Conservation (phyloP, 1,140 invertebrate genomes). For the Drosophila fuyamai region DNA sequence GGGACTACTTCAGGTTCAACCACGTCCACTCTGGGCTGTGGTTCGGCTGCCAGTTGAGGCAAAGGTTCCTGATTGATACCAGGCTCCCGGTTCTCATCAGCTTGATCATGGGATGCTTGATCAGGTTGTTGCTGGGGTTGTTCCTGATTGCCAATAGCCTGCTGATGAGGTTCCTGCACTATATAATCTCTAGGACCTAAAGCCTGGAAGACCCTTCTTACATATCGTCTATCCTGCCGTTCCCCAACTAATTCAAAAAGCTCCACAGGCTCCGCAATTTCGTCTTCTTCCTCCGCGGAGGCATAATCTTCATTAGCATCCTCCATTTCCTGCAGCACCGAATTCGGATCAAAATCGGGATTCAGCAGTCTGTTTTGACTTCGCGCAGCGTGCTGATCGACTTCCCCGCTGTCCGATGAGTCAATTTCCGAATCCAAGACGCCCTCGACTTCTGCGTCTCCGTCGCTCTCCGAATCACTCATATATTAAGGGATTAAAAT, state of each 20-base stretch:
- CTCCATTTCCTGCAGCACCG: conserved; percentile 1
- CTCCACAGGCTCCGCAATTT: background rate
- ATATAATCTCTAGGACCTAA: background rate
- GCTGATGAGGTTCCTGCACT: background rate
- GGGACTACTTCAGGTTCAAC: background rate
- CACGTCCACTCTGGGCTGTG: background rate
- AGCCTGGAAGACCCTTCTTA: background rate
- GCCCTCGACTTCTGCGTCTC: background rate
- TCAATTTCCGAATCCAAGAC: background rate
- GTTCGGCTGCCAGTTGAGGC: no score
- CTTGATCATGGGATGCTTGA: background rate
- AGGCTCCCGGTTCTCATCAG: background rate
- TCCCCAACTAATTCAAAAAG: background rate
- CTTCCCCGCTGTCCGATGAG: conserved; percentile 19
- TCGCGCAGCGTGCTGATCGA: background rate
- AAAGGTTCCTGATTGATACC: background rate
- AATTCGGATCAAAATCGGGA: background rate
- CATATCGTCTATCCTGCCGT: no score
- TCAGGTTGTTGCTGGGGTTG: background rate
- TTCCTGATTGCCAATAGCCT: background rate
- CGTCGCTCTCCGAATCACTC: conserved; percentile 9
- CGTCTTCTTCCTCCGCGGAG: background rate
- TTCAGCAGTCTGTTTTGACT: background rate
- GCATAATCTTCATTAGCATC: background rate
- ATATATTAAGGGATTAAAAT: background rate